Base-by-base conservation (phyloP, 2,113 vertebrate genomes). In the Jacana jacana region DNA sequence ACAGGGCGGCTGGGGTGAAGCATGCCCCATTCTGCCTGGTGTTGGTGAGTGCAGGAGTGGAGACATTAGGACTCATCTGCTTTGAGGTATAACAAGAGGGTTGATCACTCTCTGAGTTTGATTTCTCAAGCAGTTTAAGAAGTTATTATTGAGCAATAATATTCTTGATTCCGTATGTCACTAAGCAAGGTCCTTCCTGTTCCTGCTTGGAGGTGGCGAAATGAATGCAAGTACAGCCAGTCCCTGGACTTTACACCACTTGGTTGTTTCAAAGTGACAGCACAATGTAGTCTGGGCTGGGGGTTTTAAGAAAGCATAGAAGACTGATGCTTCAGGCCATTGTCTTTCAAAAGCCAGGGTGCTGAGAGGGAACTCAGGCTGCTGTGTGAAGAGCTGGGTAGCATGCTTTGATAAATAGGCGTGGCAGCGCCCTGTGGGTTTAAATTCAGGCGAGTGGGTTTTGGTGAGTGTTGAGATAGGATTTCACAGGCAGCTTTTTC, bases 31-130 rank as follows among this genome's bases (percentile, higher is more conserved):
- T 61, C 24, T n/a, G 24, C 3, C 35, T 10, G 2, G 17, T 13
- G 57, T 18, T 13, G 5, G 48, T 12, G 63, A 24, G 14, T 1
- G 15, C 51, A 51, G 71, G 13, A 15, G 42, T 42, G 46, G 39
- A 9, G 16, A 10, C 8, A 3, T 23, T 0, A 16, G 64, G 52
- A 12, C 22, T 2, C 6, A 28, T 46, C 52, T 69, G 33, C 63
- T 60, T 14, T 0, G 16, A 42, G 48, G 4, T 35, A 7, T 17
- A 40, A 20, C 25, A 16, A 2, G 12, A 16, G 33, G 17, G 7
- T 15, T 79, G 23, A 9, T 55, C 22, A 2, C 37, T 28, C 35
- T 10, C 37, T 25, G 15, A 17, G 35, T 42, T 49, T 69, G 49
- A 12, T n/a, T 81, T 72, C 33, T 77, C 5, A 3, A 11, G 46